Conservation (phyloP, 2,797 vertebrate genomes). For the Salarias fasciatus region DNA sequence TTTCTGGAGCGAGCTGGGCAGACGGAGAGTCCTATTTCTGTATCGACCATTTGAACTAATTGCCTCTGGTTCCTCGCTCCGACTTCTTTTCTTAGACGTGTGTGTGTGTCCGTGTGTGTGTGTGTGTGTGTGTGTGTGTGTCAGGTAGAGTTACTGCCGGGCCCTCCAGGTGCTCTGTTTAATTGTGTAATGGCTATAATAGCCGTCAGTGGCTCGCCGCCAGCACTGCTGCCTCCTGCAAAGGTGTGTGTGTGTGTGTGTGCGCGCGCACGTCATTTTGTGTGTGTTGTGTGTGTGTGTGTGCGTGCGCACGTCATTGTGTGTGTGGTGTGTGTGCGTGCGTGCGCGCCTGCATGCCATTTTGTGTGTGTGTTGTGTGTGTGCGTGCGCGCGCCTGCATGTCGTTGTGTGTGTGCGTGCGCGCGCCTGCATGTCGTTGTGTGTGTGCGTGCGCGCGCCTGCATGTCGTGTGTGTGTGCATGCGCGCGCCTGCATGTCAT, state of each 20-base stretch:
- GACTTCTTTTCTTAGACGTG: conserved; percentile 36
- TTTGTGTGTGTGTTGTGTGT: no score
- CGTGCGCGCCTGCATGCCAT: neutral
- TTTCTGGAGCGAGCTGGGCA: conserved; percentile 33
- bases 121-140: conserved; percentile 30
- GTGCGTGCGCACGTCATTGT: no score
- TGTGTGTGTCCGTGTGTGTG: conserved; percentile 14
- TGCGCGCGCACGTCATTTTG: no score
- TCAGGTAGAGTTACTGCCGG: conserved; percentile 45
- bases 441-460: no score
- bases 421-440: no score
- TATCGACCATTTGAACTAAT: conserved; percentile 59
- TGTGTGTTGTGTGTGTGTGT: no score
- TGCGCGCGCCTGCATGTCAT: no score
- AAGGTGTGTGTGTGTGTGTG: conserved; percentile 5
- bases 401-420: no score
- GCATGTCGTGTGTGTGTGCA: no score
- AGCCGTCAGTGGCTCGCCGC: conserved; percentile 30
- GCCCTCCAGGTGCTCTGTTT: conserved; percentile 43
- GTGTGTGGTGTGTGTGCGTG: no score
- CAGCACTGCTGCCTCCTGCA: conserved; percentile 7
- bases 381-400: no score
- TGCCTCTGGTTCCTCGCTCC: conserved; percentile 40
- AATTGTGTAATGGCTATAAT: conserved; percentile 63
- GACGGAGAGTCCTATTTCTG: conserved; percentile 41